phyloP scores from a whole-genome alignment of 2,797 vertebrate genomes.

The Hippopotamyrus pictus region DNA sequence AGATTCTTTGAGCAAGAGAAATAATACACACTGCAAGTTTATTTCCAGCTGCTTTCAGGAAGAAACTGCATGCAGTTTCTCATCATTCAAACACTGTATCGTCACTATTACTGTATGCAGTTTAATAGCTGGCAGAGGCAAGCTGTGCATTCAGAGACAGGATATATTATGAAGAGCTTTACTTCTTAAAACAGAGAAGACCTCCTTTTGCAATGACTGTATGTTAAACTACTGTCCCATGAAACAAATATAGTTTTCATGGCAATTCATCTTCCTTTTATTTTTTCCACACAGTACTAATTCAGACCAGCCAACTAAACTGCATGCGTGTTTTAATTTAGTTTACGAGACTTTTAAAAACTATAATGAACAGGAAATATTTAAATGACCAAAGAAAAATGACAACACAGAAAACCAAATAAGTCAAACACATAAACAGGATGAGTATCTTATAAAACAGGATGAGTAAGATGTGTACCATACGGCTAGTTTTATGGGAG shows the following conservation, averaged over 20 bases:
- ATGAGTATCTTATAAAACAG: not conserved
- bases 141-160: not conserved
- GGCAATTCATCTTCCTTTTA: not conserved
- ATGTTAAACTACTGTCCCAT: not conserved
- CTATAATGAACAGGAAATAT: not conserved
- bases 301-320: not conserved
- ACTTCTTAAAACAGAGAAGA: not conserved
- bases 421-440: not conserved
- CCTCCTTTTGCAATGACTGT: not conserved
- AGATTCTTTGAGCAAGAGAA: not conserved
- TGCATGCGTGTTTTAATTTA: not conserved
- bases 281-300: not conserved
- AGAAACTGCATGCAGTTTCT: not conserved
- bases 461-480: not conserved
- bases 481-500: not conserved
- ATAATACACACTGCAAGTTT: not conserved
- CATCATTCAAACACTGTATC: not conserved
- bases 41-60: not conserved
- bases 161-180: not conserved
- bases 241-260: not conserved
- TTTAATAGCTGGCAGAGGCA: not conserved
- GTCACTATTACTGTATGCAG: not conserved
- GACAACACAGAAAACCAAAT: not conserved
- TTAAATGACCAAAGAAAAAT: not conserved
- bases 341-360: not conserved